These are phyloP conservation scores for Trachymyrmex cornetzi DNA, from an alignment of 1,140 invertebrate genomes.

Conservation along the genomic window DNA sequence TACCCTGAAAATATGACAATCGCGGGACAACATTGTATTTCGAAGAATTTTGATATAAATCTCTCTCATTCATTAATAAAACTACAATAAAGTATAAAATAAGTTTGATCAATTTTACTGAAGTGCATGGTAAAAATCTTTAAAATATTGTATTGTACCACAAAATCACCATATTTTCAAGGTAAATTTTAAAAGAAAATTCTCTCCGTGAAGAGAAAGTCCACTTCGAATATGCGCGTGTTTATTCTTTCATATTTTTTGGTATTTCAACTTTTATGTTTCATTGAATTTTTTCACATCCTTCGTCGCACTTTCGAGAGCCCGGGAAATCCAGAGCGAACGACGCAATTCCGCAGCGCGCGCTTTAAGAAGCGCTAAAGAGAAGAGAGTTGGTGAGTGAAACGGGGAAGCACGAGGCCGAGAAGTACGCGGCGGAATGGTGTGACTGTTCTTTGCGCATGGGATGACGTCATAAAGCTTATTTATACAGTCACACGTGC, in stretches of 20 bases:
- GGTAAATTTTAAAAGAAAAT: no score
- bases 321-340: slow-evolving; percentile 27
- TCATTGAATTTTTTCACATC: background rate
- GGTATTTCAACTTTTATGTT: background rate
- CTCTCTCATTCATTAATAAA: no score
- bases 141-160: no score
- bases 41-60: no score
- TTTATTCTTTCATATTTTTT: background rate
- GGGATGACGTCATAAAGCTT: slow-evolving; percentile 78
- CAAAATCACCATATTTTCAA: no score
- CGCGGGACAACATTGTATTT: no score
- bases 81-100: no score
- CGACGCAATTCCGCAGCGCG: slow-evolving; percentile 29
- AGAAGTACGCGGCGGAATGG: slow-evolving; percentile 61
- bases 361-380: background rate
- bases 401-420: slow-evolving; percentile 32
- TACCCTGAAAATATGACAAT: no score
- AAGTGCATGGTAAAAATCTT: no score
- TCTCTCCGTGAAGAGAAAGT: no score
- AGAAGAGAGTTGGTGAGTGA: background rate
- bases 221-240: background rate
- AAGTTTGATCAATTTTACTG: no score
- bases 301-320: background rate
- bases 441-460: slow-evolving; percentile 38
- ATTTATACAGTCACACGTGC: slow-evolving; percentile 76